Percentiles rank a stretch among this genome's conserved stretches.
These are phyloP conservation scores for Drosophila gaucha DNA, from an alignment of 2,888 invertebrate genomes.

Conservation along the genomic window DNA sequence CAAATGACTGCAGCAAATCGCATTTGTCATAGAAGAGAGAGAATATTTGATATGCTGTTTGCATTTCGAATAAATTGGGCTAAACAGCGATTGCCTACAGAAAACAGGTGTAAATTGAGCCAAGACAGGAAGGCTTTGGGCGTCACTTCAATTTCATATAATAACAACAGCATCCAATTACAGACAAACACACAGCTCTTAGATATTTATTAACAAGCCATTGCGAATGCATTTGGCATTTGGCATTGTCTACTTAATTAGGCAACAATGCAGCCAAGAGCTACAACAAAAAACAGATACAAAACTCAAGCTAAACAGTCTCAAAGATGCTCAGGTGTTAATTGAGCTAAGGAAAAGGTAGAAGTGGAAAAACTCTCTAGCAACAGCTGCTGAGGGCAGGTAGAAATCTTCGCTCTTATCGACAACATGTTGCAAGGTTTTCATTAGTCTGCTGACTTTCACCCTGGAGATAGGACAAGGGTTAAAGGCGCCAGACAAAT, in stretches of 20 bases:
- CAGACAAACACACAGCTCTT: slow-evolving; percentile 57
- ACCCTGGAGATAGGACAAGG: slow-evolving; percentile 25
- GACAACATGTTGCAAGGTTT: slow-evolving; percentile 25
- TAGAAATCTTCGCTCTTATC: slow-evolving; percentile 40
- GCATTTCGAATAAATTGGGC: slow-evolving; percentile 51
- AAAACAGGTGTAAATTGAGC: slow-evolving; percentile 76
- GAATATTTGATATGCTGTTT: slow-evolving; percentile 44
- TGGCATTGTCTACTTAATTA: slow-evolving; percentile 76
- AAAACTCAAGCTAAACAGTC: slow-evolving; percentile 4
- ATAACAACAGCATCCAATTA: slow-evolving; percentile 64
- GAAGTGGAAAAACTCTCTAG: slow-evolving; percentile 3
- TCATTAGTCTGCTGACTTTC: slow-evolving; percentile 43
- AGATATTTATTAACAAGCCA: slow-evolving; percentile 59
- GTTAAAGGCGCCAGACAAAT: slow-evolving; percentile 70
- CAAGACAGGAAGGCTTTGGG: slow-evolving; percentile 57
- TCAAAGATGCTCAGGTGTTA: slow-evolving; percentile 40
- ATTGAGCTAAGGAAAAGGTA: slow-evolving; percentile 34
- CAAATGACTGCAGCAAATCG: slow-evolving; percentile 36
- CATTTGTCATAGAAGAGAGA: slow-evolving; percentile 22
- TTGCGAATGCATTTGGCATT: slow-evolving; percentile 64
- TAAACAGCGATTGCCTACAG: slow-evolving; percentile 61
- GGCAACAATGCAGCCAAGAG: slow-evolving; percentile 55
- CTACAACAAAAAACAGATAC: slow-evolving; percentile 5
- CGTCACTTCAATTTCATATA: slow-evolving; percentile 21
- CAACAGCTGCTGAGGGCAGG: slow-evolving; percentile 50